Conservation (phyloP, 1,140 invertebrate species). For the Atta texana region DNA sequence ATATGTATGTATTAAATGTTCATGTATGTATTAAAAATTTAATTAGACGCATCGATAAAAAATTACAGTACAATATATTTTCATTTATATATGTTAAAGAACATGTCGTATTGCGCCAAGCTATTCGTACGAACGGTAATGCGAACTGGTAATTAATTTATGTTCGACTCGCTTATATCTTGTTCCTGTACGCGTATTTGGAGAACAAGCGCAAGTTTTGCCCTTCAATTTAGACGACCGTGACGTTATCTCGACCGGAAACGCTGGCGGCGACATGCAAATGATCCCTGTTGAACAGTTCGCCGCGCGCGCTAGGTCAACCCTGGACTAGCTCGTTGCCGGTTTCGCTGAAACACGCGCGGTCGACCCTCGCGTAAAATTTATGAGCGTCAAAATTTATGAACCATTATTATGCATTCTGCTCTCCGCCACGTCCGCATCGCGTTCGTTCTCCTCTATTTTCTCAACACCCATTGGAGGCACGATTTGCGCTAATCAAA, state of each 20-base stretch:
- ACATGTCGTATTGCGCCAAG: background rate
- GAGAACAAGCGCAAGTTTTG: constrained; percentile 27
- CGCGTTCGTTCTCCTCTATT: constrained; percentile 36
- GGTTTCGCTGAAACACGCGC: constrained; percentile 72
- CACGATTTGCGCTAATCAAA: constrained; percentile 24
- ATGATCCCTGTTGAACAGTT: constrained; percentile 68
- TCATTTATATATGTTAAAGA: background rate
- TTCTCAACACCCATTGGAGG: constrained; percentile 34
- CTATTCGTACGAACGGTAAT: background rate
- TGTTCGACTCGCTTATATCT: background rate
- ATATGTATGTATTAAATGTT: no score
- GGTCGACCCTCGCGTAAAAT: constrained; percentile 67
- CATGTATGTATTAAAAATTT: background rate
- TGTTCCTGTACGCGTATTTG: constrained; percentile 10
- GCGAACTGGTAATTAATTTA: background rate
- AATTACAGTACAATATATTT: background rate
- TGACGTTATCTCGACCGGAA: constrained; percentile 53
- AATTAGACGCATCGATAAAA: background rate
- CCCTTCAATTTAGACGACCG: constrained; percentile 44
- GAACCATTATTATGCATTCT: constrained; percentile 81
- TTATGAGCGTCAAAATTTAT: constrained; percentile 76
- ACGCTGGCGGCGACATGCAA: constrained; percentile 68
- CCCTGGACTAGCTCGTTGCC: constrained; percentile 54
- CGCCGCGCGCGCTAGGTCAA: constrained; percentile 55
- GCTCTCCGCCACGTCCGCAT: constrained; percentile 69